phyloP scores from a whole-genome alignment of 2,888 invertebrate species.

The Crocallis elinguaria region DNA sequence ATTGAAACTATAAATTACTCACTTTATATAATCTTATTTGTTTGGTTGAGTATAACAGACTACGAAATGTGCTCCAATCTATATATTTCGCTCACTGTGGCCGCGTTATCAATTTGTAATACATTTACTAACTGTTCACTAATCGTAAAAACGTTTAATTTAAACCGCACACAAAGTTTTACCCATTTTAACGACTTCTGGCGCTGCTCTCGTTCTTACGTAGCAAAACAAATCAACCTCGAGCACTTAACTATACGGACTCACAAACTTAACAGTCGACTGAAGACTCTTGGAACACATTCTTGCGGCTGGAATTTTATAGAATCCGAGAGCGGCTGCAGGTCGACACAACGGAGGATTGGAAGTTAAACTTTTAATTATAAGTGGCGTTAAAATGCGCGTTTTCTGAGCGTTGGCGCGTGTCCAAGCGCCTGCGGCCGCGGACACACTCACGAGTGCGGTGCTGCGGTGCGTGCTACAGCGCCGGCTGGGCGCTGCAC shows the following conservation, averaged over 20 bases:
- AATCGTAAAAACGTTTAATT: too few species aligned
- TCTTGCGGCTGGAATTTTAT: neutral
- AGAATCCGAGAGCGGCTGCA: neutral
- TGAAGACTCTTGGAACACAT: constrained; percentile 1
- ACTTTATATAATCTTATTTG: too few species aligned
- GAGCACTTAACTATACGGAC: neutral
- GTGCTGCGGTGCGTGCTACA: too few species aligned
- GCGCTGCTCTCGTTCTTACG: too few species aligned
- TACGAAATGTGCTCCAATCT: too few species aligned
- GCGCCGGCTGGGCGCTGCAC: neutral
- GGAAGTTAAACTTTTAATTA: constrained; percentile 9
- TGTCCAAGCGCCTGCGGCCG: neutral
- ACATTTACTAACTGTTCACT: too few species aligned
- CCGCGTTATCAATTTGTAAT: too few species aligned
- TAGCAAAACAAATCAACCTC: neutral
- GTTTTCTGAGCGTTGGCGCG: neutral
- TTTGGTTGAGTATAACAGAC: too few species aligned
- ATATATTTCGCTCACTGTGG: too few species aligned
- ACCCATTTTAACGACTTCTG: too few species aligned
- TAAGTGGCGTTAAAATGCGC: constrained; percentile 1
- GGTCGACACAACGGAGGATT: neutral
- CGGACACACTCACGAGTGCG: neutral
- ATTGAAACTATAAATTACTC: too few species aligned
- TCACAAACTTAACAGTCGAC: neutral
- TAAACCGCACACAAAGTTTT: too few species aligned